Conservation (phyloP, 2,113 vertebrate genomes). For the Dromaius novaehollandiae region DNA sequence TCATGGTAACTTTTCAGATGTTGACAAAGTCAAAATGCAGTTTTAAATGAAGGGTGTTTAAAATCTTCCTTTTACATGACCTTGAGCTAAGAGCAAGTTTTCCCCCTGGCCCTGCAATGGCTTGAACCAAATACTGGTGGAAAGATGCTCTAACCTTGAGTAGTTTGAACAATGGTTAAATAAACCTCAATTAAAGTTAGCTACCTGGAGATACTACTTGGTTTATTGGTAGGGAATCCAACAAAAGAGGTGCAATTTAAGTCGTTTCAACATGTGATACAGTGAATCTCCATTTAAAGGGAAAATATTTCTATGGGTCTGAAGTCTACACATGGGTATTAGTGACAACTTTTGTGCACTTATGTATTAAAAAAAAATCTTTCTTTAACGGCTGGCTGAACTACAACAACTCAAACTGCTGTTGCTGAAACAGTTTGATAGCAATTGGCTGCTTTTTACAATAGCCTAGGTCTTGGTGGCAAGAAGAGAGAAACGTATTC, state of each 20-base stretch:
- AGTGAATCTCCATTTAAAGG: slow-evolving; percentile 8
- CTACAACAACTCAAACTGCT: neutral
- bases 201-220: slow-evolving; percentile 12
- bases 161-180: slow-evolving; percentile 35
- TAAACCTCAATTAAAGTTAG: slow-evolving; percentile 32
- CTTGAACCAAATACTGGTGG: slow-evolving; percentile 13
- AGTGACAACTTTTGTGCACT: neutral
- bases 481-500: neutral
- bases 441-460: neutral
- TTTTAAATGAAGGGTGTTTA: neutral
- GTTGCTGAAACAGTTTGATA: slow-evolving; percentile 35
- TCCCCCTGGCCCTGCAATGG: neutral
- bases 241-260: slow-evolving; percentile 36
- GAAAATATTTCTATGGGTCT: neutral
- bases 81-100: neutral
- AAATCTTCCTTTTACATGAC: neutral
- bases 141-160: neutral
- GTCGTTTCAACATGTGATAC: neutral
- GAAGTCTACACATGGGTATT: neutral
- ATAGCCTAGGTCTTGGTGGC: neutral
- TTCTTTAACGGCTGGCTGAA: neutral
- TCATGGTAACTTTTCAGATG: neutral
- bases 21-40: neutral
- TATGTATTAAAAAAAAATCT: neutral
- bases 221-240: slow-evolving; percentile 26